Conservation (phyloP, 2,113 vertebrate species). For the Tenrec ecaudatus region DNA sequence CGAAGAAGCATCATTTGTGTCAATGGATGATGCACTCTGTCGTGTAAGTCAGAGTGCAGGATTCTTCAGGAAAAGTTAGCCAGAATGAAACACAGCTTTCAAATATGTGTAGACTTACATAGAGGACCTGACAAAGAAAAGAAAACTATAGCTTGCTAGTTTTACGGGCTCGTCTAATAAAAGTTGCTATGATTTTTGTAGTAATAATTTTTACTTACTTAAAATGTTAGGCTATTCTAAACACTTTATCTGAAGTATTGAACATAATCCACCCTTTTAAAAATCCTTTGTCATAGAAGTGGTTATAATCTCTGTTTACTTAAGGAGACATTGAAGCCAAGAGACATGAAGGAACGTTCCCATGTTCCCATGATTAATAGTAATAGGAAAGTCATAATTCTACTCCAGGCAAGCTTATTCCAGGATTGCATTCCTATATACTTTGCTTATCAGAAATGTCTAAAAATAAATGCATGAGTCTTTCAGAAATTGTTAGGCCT, state of each 20-base stretch:
- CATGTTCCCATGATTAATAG: background rate
- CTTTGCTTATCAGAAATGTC: background rate
- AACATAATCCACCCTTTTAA: background rate
- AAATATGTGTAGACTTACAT: no score
- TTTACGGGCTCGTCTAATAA: no score
- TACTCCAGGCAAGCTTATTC: background rate
- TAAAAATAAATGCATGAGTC: conserved; percentile 6
- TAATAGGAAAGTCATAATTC: background rate
- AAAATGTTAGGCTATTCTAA: background rate
- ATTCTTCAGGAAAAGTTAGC: no score
- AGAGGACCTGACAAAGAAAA: no score
- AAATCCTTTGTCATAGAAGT: background rate
- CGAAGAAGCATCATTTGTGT: no score
- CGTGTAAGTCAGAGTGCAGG: no score
- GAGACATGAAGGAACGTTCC: conserved; percentile 11
- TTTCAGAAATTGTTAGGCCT: background rate
- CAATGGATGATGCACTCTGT: no score
- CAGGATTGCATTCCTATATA: background rate
- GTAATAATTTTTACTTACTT: no score
- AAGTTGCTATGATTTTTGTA: no score
- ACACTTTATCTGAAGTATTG: background rate
- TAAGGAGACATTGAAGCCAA: conserved; percentile 33
- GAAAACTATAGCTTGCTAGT: no score
- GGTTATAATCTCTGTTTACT: background rate
- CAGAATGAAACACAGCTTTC: no score